Conservation (phyloP, 2,113 vertebrate genomes). For the Oreochromis niloticus region DNA sequence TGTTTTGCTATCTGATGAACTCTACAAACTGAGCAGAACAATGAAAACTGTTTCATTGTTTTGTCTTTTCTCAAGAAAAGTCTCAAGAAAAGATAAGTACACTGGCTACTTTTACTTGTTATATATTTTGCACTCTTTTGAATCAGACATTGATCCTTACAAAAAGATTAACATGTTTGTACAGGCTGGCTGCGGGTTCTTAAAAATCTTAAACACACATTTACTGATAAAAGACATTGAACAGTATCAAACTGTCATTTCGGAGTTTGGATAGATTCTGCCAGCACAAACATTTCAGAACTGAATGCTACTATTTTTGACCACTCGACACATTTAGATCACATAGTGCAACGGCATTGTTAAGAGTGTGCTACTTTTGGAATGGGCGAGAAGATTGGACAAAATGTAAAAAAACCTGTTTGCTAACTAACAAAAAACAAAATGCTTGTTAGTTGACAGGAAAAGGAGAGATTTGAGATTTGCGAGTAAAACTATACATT, state of each 20-base stretch:
- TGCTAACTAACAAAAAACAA: background rate
- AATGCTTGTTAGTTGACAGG: accelerated
- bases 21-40: background rate
- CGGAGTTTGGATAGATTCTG: background rate
- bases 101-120: background rate
- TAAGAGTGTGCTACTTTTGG: background rate
- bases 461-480: background rate
- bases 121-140: background rate
- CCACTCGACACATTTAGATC: background rate
- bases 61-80: background rate
- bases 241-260: background rate
- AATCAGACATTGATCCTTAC: background rate
- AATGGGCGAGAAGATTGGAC: accelerated
- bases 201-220: background rate
- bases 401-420: background rate
- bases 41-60: background rate
- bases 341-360: background rate
- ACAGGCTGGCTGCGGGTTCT: background rate
- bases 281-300: background rate
- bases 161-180: background rate
- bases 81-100: background rate
- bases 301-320: background rate
- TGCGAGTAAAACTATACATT: accelerated
- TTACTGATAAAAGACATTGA: background rate
- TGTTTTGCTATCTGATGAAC: accelerated